Conservation (phyloP, 2,888 invertebrate species). For the Drosophila melanocephala region DNA sequence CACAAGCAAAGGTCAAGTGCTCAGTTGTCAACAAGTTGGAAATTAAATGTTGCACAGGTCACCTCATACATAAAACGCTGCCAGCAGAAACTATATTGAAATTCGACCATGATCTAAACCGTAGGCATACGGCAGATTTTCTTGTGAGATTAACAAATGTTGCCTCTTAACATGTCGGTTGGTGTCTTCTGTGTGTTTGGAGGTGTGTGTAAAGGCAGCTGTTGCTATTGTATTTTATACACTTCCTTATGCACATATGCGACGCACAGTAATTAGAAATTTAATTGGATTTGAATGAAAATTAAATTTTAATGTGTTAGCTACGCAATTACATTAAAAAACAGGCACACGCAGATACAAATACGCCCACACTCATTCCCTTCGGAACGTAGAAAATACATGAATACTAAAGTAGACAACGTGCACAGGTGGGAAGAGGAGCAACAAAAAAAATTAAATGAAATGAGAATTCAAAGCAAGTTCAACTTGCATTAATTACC, state of each 20-base stretch:
- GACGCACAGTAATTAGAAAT: conserved; percentile 72
- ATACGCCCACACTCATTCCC: neutral
- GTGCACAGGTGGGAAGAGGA: conserved; percentile 6
- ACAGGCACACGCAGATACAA: conserved; percentile 30
- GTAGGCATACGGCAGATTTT: conserved; percentile 5
- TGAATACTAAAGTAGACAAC: conserved; percentile 37
- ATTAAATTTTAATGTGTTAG: conserved; percentile 72
- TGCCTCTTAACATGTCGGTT: conserved; percentile 14
- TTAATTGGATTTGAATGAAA: conserved; percentile 75
- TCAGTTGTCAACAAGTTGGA: conserved; percentile 32
- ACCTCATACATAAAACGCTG: conserved; percentile 21
- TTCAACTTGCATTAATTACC: conserved; percentile 53
- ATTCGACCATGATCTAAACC: conserved; percentile 20
- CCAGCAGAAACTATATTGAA: conserved; percentile 16
- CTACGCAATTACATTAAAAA: conserved; percentile 65
- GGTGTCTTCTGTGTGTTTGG: conserved; percentile 2
- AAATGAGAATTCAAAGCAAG: conserved; percentile 16
- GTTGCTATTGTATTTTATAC: conserved; percentile 45
- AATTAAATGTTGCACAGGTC: conserved; percentile 26
- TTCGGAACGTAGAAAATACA: conserved; percentile 17
- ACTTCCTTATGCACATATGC: conserved; percentile 50
- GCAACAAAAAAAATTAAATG: neutral
- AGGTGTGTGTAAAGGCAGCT: conserved; percentile 32
- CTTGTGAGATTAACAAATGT: conserved; percentile 27
- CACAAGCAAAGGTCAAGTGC: conserved; percentile 57